Evolutionary conservation across 2,797 vertebrate genomes (phyloP).

Genomic region (Clarias platycephalus): DNA sequence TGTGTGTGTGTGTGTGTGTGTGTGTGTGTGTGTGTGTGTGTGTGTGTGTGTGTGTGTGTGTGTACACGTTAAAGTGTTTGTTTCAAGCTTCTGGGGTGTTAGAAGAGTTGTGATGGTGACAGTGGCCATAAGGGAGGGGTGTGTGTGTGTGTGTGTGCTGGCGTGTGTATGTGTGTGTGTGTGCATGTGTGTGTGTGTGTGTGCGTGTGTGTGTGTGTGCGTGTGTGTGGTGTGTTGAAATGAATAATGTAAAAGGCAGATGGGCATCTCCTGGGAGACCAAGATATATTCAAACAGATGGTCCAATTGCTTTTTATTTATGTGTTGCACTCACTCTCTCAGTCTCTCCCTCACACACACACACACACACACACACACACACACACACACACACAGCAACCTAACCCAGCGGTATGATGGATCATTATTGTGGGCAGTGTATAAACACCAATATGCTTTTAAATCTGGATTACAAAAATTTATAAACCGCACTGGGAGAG

Average conservation of each 20-base stretch:
- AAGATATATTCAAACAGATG: slow-evolving; percentile 97
- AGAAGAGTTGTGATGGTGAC: slow-evolving; percentile 78
- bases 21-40: slow-evolving; percentile 34
- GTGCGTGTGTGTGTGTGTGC: slow-evolving; percentile 15
- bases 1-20: no score
- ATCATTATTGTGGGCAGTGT: slow-evolving; percentile 93
- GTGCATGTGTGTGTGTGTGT: slow-evolving; percentile 8
- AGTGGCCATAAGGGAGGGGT: slow-evolving; percentile 65
- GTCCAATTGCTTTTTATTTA: slow-evolving; percentile 96
- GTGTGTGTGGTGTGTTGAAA: slow-evolving; percentile 72
- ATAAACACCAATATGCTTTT: slow-evolving; percentile 98
- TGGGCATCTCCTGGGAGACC: slow-evolving; percentile 91
- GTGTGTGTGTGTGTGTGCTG: slow-evolving; percentile 6
- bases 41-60: slow-evolving; percentile 29
- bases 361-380: slow-evolving; percentile 31
- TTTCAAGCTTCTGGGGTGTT: slow-evolving; percentile 59
- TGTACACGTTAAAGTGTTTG: slow-evolving; percentile 32
- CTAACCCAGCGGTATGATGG: slow-evolving; percentile 85
- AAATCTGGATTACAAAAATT: slow-evolving; percentile 86
- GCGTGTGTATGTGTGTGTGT: neutral
- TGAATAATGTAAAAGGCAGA: slow-evolving; percentile 98
- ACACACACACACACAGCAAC: slow-evolving; percentile 33
- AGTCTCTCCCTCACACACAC: slow-evolving; percentile 30
- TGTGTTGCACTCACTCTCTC: slow-evolving; percentile 83
- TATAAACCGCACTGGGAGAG: slow-evolving; percentile 74